phyloP scores from a whole-genome alignment of 2,113 vertebrate species.

The Recurvirostra avosetta region DNA sequence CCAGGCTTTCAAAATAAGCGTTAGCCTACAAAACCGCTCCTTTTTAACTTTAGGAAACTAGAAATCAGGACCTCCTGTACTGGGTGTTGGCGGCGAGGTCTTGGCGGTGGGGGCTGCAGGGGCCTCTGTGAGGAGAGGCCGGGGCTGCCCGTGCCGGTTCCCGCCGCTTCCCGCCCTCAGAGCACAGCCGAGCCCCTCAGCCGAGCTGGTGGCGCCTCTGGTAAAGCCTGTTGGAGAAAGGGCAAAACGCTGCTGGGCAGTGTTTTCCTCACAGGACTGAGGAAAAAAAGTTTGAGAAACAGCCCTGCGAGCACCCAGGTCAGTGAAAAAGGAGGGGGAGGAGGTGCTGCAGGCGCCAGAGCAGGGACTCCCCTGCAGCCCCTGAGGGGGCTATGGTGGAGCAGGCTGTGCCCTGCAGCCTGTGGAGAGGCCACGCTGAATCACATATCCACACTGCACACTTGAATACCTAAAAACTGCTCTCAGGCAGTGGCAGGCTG shows the following conservation, averaged over 20 bases:
- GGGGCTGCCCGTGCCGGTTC: accelerated
- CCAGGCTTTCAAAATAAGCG: not conserved
- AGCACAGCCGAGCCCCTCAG: not conserved
- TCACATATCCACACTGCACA: not conserved
- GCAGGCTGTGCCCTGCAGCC: not conserved
- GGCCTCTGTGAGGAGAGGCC: not conserved
- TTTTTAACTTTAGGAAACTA: not conserved
- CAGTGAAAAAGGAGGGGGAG: not conserved
- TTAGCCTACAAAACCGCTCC: not conserved
- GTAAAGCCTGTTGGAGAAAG: accelerated
- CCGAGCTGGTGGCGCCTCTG: accelerated
- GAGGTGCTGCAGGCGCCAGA: not conserved
- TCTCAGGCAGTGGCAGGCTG: not conserved
- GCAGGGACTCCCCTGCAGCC: no score
- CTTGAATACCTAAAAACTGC: not conserved
- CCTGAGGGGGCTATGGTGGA: accelerated
- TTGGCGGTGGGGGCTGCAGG: accelerated
- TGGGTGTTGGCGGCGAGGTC: accelerated
- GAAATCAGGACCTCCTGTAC: not conserved
- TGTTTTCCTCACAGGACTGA: not conserved
- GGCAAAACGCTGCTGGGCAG: accelerated
- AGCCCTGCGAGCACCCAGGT: not conserved
- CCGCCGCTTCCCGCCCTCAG: accelerated
- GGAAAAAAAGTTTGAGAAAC: not conserved
- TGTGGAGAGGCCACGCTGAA: accelerated